These are phyloP conservation scores for Oncorhynchus tshawytscha DNA, from an alignment of 2,113 vertebrate species.

Conservation along the genomic window DNA sequence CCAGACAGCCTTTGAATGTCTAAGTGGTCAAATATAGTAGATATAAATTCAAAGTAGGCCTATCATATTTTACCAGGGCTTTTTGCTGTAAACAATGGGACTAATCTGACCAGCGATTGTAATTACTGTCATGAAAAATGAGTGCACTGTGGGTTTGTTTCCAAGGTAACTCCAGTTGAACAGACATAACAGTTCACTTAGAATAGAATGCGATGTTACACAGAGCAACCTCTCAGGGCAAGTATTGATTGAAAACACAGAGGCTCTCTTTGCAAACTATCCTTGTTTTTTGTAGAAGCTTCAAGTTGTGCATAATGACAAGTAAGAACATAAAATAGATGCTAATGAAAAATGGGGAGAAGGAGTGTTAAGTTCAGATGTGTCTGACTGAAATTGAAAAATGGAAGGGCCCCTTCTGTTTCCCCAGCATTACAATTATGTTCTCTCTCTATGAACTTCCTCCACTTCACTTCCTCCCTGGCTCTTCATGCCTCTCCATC, in stretches of 20 bases:
- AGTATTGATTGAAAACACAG: background rate
- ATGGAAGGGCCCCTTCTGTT: conserved; percentile 56
- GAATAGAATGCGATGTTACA: background rate
- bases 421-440: conserved; percentile 38
- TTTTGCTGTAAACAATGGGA: background rate
- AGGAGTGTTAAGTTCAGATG: conserved; percentile 55
- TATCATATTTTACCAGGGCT: no score
- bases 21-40: background rate
- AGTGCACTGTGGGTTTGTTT: conserved; percentile 10
- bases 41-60: background rate
- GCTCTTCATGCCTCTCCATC: no score
- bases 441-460: conserved; percentile 42
- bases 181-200: background rate
- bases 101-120: conserved; percentile 2
- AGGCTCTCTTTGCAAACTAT: background rate
- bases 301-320: conserved; percentile 58
- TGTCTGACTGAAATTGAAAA: conserved; percentile 60
- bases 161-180: background rate
- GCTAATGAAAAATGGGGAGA: conserved; percentile 54
- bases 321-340: conserved; percentile 66
- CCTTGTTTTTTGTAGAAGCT: background rate
- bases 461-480: conserved; percentile 26
- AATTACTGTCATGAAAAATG: background rate
- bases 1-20: background rate
- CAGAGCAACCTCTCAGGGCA: background rate